Percentiles rank a stretch among this genome's conserved stretches.
phyloP scores from a whole-genome alignment of 2,888 invertebrate species.

The Tipula confusa region DNA sequence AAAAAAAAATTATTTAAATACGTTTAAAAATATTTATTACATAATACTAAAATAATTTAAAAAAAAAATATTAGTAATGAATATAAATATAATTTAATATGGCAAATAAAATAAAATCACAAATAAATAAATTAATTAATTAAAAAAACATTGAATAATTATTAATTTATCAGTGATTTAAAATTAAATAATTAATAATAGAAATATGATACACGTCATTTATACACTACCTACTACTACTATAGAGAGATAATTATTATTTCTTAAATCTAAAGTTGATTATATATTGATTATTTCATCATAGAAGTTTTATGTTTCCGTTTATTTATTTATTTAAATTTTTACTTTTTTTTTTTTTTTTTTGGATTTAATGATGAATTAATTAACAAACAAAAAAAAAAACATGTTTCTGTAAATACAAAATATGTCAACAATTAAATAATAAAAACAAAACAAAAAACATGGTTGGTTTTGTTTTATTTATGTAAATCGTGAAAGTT shows the following conservation, averaged over 20 bases:
- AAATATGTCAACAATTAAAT: neutral
- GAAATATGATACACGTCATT: neutral
- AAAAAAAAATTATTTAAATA: neutral
- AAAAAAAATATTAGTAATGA: neutral
- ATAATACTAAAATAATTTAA: neutral
- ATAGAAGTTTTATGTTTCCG: neutral
- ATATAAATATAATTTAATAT: neutral
- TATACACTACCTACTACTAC: neutral
- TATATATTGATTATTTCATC: neutral
- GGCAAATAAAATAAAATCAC: neutral
- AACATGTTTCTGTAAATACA: slow-evolving; percentile 12
- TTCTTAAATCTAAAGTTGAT: neutral
- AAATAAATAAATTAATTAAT: neutral
- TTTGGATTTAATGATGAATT: neutral
- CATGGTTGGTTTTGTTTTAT: neutral
- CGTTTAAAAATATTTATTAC: neutral
- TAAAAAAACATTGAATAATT: neutral
- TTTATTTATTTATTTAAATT: too few species aligned
- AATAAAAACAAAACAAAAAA: neutral
- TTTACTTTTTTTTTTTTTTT: neutral
- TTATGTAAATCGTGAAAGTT: neutral
- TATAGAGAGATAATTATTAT: neutral
- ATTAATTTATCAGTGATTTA: neutral
- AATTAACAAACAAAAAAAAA: neutral
- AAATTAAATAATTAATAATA: neutral